Conservation (phyloP, 2,113 vertebrate species). For the Pseudorasbora parva region DNA sequence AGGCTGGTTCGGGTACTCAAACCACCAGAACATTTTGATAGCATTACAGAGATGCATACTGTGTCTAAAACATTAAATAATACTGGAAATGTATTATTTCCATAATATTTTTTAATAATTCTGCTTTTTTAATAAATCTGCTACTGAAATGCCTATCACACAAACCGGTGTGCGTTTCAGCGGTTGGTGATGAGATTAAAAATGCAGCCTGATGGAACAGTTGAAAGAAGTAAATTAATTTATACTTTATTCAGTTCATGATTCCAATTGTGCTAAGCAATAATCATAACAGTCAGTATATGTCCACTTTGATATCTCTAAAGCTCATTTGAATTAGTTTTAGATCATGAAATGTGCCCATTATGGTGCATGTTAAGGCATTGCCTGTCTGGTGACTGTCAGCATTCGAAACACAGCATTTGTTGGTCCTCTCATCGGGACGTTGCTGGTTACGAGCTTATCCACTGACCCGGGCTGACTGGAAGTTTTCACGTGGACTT, state of each 20-base stretch:
- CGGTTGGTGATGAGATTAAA: not conserved
- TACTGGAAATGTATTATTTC: too few relatives aligned
- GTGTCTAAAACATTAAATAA: not conserved
- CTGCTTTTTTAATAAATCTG: too few relatives aligned
- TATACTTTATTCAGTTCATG: not conserved
- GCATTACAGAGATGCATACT: not conserved
- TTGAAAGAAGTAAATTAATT: not conserved
- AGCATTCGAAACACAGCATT: not conserved
- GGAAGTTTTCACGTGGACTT: slow-evolving; percentile 22
- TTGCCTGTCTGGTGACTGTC: not conserved
- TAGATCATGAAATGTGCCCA: not conserved
- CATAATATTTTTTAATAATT: too few relatives aligned
- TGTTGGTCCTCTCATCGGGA: slow-evolving; percentile 1
- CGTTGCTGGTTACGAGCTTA: not conserved
- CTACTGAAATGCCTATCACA: not conserved
- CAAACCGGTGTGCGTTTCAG: not conserved
- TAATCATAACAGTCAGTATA: not conserved
- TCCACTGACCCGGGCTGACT: slow-evolving; percentile 27
- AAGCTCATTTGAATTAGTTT: slow-evolving; percentile 6
- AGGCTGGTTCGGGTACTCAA: not conserved
- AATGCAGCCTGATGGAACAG: not conserved
- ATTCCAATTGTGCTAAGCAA: not conserved
- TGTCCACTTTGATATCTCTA: not conserved
- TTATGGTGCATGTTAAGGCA: not conserved
- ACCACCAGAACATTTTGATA: not conserved